These are phyloP conservation scores for Apotomis betuletana DNA, from an alignment of 2,888 invertebrate genomes.

Conservation along the genomic window DNA sequence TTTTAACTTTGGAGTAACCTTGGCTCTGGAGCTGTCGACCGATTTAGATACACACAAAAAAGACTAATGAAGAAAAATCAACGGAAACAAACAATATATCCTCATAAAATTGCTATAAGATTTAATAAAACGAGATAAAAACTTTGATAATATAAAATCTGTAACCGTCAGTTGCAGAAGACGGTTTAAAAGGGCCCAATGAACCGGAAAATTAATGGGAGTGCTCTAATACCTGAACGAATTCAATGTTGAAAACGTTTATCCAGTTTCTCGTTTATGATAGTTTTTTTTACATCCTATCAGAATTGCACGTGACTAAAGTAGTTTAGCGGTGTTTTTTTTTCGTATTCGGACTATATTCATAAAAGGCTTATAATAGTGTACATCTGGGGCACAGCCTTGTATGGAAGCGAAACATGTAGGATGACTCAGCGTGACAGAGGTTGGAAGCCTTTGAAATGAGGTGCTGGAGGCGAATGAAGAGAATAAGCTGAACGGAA, in stretches of 20 bases:
- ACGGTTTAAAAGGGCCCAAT: constrained; percentile 28
- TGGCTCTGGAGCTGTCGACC: too few relatives aligned
- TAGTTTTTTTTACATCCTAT: background rate
- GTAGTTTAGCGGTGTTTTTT: too few relatives aligned
- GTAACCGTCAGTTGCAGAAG: constrained; percentile 30
- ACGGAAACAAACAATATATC: background rate
- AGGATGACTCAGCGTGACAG: too few relatives aligned
- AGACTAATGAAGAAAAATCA: background rate
- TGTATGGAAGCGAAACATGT: too few relatives aligned
- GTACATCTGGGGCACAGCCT: too few relatives aligned
- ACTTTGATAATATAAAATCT: constrained; percentile 18
- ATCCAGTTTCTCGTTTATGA: background rate
- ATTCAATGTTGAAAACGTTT: constrained; percentile 25
- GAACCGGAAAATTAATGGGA: constrained; percentile 36
- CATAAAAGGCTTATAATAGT: too few relatives aligned
- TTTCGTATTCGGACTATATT: too few relatives aligned
- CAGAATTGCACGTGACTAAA: background rate
- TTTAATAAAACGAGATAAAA: constrained; percentile 11
- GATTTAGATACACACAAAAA: too few relatives aligned
- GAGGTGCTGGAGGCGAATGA: too few relatives aligned
- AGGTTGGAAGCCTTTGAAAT: too few relatives aligned
- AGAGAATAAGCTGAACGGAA: too few relatives aligned
- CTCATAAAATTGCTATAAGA: background rate
- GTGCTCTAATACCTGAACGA: constrained; percentile 14
- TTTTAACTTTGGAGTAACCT: too few relatives aligned